Base-by-base conservation (phyloP, 2,113 vertebrate species). In the Pluvianellus socialis region DNA sequence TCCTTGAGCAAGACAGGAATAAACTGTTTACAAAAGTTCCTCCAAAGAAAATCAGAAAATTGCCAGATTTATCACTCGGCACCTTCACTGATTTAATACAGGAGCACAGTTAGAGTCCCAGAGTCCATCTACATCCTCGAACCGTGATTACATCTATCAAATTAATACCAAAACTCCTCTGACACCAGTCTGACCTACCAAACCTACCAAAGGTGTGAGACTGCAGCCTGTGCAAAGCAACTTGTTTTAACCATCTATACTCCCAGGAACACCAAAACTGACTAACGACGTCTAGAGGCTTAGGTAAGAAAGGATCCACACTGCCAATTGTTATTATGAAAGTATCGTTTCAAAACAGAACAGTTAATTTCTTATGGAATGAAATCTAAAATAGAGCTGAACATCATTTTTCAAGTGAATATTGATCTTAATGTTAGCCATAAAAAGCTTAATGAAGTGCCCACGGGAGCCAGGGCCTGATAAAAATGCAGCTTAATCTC, bases 261-360 rank as follows among this genome's bases (percentile, higher is more conserved):
- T 33, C 59, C 55, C 49, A 24, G 68, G 19, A 68, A 15, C 4
- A 1, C 18, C 26, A 1, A 4, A 27, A 4, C 53, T 2, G 1
- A 6, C 8, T 6, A 5, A 10, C 2, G 38, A 1, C 3, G 0
- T 0, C 32, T 6, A 2, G 3, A 5, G 2, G 47, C 24, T 56
- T 2, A 38, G 21, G 1, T 6, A 6, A 23, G 47, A 47, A 47
- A 16, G 35, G 86, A 23, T 3, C 11, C 33, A 70, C 13, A 50
- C 14, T 2, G 27, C 30, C 35, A 6, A 23, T 18, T 12, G 10
- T 8, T 12, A 1, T 5, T 10, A 30, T 10, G 14, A 13, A 28
- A 70, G 3, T 5, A 1, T 0, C 4, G 32, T 5, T 79, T 24
- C n/a, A 56, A 27, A 8, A 14, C 23, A 10, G 5, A 44, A 22